Evolutionary conservation across 2,797 vertebrate genomes (phyloP).

Genomic region (Apodemus agrarius): DNA sequence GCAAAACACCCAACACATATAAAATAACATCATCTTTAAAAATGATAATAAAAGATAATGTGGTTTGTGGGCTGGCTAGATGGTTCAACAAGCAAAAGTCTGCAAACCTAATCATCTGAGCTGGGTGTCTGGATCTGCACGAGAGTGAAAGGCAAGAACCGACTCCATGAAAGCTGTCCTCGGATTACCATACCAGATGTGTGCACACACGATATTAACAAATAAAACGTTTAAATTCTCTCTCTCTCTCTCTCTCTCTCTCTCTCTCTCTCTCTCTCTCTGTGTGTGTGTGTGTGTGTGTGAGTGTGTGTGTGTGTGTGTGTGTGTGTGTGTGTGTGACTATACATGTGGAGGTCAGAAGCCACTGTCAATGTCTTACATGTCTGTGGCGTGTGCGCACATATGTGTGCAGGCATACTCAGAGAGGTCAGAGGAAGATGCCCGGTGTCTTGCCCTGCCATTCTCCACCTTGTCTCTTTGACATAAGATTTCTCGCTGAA

Average conservation of each 20-base stretch:
- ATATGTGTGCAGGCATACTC: not conserved
- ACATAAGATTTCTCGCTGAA: not conserved
- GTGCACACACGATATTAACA: not conserved
- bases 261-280: too few relatives aligned
- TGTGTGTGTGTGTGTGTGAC: too few relatives aligned
- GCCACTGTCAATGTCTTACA: not conserved
- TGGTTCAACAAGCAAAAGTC: not conserved
- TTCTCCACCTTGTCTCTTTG: not conserved
- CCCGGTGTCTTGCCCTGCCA: not conserved
- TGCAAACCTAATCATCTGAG: not conserved
- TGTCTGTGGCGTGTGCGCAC: not conserved
- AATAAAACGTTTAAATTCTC: not conserved
- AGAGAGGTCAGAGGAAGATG: not conserved
- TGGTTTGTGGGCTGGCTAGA: not conserved
- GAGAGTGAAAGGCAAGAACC: not conserved
- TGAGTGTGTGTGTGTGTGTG: not conserved
- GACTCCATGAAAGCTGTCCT: not conserved
- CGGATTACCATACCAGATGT: not conserved
- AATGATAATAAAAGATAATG: not conserved
- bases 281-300: not conserved
- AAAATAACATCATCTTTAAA: not conserved
- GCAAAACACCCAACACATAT: not conserved
- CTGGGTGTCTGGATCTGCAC: too few relatives aligned
- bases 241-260: too few relatives aligned
- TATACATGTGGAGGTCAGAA: not conserved